Conservation (phyloP, 2,113 vertebrate genomes). For the Rhea pennata region DNA sequence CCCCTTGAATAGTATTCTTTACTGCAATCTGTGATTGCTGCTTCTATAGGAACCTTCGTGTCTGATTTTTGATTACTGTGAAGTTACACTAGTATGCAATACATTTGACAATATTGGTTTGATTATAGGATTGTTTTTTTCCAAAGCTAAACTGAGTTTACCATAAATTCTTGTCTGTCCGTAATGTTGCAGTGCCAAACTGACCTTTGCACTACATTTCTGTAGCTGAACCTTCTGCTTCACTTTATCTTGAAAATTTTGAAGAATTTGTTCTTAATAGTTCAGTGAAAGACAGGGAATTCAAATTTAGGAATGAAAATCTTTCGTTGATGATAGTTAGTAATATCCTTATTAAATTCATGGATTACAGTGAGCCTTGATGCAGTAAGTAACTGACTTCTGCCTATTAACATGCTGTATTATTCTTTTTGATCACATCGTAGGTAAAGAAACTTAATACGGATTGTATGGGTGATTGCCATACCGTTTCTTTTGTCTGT, state of each 20-base stretch:
- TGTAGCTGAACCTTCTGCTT: slow-evolving; percentile 59
- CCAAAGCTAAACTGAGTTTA: slow-evolving; percentile 60
- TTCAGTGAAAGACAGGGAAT: slow-evolving; percentile 12
- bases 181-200: slow-evolving; percentile 82
- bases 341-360: slow-evolving; percentile 40
- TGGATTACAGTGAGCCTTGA: slow-evolving; percentile 16
- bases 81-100: slow-evolving; percentile 69
- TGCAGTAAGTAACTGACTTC: slow-evolving; percentile 25
- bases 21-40: slow-evolving; percentile 89
- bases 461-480: not conserved
- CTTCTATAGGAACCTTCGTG: slow-evolving; percentile 71
- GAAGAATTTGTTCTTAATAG: slow-evolving; percentile 21
- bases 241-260: slow-evolving; percentile 33
- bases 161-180: slow-evolving; percentile 62
- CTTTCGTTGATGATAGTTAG: not conserved
- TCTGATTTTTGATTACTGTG: slow-evolving; percentile 78
- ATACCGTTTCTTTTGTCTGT: not conserved
- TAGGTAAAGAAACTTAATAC: not conserved
- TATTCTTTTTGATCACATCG: not conserved
- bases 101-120: slow-evolving; percentile 69
- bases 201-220: slow-evolving; percentile 57
- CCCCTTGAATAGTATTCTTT: slow-evolving; percentile 62
- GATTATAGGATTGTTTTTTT: slow-evolving; percentile 66
- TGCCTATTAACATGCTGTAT: not conserved
- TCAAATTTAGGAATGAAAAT: not conserved